Evolutionary conservation across 2,797 vertebrate species (phyloP).

Genomic region (Sebastes dallii): DNA sequence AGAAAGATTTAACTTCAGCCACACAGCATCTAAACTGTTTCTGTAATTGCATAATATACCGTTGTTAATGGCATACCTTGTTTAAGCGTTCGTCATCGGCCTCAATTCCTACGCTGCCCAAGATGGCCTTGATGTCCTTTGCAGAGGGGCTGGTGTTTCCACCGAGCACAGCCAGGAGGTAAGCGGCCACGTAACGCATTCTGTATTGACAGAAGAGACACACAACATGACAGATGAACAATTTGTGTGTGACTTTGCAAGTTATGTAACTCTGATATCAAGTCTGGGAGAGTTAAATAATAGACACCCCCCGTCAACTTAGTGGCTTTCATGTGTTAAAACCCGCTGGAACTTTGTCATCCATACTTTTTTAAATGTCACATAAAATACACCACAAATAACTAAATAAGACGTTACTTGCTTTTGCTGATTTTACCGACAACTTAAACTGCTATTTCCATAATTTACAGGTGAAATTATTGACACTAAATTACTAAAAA

Average conservation of each 20-base stretch:
- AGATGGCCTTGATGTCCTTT: slow-evolving; percentile 83
- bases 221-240: not conserved
- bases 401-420: not conserved
- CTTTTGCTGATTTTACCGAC: not conserved
- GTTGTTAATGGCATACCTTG: slow-evolving; percentile 59
- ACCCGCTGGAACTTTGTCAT: not conserved
- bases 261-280: not conserved
- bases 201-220: slow-evolving; percentile 42
- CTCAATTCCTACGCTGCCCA: slow-evolving; percentile 83
- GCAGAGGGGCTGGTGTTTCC: slow-evolving; percentile 82
- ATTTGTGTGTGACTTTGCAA: not conserved
- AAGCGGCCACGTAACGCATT: slow-evolving; percentile 90
- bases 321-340: not conserved
- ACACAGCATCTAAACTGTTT: not conserved
- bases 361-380: not conserved
- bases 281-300: not conserved
- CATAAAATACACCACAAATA: not conserved
- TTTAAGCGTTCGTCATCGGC: slow-evolving; percentile 82
- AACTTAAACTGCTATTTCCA: not conserved
- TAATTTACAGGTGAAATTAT: not conserved
- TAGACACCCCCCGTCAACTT: fast-evolving
- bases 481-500: not conserved
- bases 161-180: slow-evolving; percentile 84
- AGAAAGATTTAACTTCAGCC: not conserved
- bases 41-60: fast-evolving